Evolutionary conservation across 2,113 vertebrate genomes (phyloP).

Genomic region (Lathamus discolor): DNA sequence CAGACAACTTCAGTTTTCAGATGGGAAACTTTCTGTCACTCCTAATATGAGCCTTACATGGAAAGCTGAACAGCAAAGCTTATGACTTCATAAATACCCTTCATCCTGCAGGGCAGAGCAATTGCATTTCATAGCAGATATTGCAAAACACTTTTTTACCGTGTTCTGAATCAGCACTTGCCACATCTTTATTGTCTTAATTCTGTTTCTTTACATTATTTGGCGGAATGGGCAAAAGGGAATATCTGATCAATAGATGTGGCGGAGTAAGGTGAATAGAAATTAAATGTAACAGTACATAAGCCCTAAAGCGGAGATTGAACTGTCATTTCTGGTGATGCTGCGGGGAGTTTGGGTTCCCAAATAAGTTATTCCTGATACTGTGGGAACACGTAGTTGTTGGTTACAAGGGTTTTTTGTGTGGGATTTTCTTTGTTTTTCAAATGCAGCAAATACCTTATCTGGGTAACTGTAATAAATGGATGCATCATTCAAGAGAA

Average conservation of each 20-base stretch:
- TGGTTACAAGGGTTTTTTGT: background rate
- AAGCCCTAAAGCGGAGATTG: background rate
- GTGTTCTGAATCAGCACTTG: background rate
- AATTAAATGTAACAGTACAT: background rate
- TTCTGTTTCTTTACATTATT: background rate
- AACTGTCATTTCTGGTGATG: background rate
- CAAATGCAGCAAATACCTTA: background rate
- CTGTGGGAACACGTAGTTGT: background rate
- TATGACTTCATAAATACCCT: background rate
- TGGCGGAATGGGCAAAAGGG: background rate
- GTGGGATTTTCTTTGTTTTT: background rate
- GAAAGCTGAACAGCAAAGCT: background rate
- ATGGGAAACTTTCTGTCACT: background rate
- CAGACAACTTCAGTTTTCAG: background rate
- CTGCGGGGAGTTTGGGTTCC: background rate
- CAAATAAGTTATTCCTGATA: background rate
- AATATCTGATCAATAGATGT: background rate
- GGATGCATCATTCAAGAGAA: background rate
- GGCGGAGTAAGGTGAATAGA: background rate
- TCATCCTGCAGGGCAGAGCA: background rate
- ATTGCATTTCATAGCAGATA: background rate
- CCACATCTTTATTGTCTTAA: background rate
- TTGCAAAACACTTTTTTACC: background rate
- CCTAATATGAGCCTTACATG: background rate
- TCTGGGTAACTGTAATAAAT: background rate